Conservation (phyloP, 2,113 vertebrate genomes). For the Pipa parva region DNA sequence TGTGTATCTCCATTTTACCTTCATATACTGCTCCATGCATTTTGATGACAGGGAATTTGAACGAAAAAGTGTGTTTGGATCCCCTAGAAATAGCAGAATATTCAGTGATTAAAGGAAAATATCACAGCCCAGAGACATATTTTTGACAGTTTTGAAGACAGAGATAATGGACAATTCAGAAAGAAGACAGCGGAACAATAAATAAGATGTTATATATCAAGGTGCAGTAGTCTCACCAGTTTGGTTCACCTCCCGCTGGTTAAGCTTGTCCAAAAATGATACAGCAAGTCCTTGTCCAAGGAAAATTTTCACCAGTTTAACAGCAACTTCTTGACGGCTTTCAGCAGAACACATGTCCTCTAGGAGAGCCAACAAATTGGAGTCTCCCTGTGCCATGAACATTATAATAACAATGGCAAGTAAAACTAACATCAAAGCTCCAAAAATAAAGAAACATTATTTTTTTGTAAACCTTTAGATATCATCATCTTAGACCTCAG, state of each 20-base stretch:
- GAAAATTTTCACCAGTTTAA: slow-evolving; percentile 86
- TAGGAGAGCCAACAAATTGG: slow-evolving; percentile 66
- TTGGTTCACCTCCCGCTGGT: slow-evolving; percentile 72
- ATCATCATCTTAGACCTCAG: too few species aligned
- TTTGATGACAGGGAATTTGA: slow-evolving; percentile 90
- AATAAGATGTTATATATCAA: background rate
- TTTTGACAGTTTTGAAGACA: too few species aligned
- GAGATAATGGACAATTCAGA: too few species aligned
- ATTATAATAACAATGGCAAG: slow-evolving; percentile 59
- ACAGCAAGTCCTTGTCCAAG: slow-evolving; percentile 76
- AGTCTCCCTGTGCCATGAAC: slow-evolving; percentile 3
- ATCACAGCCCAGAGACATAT: too few species aligned
- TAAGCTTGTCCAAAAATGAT: slow-evolving; percentile 82
- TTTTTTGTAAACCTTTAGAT: too few species aligned
- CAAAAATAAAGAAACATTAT: too few species aligned
- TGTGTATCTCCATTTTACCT: slow-evolving; percentile 70
- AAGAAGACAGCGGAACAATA: background rate
- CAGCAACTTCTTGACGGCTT: slow-evolving; percentile 81
- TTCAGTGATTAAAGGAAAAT: too few species aligned
- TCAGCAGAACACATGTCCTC: slow-evolving; percentile 79
- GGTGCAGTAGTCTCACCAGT: slow-evolving; percentile 69
- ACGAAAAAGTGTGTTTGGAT: slow-evolving; percentile 89
- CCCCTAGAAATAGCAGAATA: slow-evolving; percentile 67
- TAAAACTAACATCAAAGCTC: too few species aligned
- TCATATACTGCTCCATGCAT: slow-evolving; percentile 89